A percentile compares a stretch with the other conserved stretches of the same genome.
phyloP scores from a whole-genome alignment of 2,113 vertebrate genomes.

The Catharus fuscescens region DNA sequence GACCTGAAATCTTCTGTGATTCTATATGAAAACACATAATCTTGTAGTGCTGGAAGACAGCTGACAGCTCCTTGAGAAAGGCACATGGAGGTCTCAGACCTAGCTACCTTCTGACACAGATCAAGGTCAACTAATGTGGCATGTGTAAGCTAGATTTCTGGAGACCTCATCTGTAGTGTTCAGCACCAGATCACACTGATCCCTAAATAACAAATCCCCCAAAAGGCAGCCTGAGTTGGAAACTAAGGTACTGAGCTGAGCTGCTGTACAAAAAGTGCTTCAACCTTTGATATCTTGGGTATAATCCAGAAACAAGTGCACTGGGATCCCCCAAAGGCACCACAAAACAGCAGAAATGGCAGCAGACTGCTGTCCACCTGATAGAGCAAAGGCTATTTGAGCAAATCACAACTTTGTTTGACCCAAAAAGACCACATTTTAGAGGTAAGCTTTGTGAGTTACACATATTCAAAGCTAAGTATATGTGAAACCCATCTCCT shows the following conservation, averaged over 20 bases:
- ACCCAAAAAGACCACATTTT: rapidly evolving
- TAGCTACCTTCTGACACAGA: background rate
- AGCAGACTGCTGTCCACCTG: background rate
- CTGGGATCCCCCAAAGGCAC: background rate
- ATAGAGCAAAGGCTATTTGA: background rate
- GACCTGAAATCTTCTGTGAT: background rate
- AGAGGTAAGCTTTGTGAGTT: background rate
- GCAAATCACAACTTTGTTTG: background rate
- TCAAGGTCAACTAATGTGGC: background rate
- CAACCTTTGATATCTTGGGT: background rate
- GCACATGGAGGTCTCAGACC: background rate
- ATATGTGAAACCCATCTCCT: background rate
- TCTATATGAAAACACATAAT: background rate
- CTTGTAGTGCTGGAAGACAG: background rate
- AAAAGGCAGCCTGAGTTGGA: background rate
- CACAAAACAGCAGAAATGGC: background rate
- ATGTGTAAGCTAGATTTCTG: background rate
- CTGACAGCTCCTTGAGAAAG: background rate
- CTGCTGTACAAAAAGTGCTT: background rate
- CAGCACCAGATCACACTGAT: background rate
- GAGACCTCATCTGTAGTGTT: background rate
- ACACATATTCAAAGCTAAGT: background rate
- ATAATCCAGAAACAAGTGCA: rapidly evolving
- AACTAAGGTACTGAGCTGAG: background rate
- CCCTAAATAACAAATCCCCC: rapidly evolving